These are phyloP conservation scores for Leiothrix lutea DNA, from an alignment of 2,113 vertebrate species.

Conservation along the genomic window DNA sequence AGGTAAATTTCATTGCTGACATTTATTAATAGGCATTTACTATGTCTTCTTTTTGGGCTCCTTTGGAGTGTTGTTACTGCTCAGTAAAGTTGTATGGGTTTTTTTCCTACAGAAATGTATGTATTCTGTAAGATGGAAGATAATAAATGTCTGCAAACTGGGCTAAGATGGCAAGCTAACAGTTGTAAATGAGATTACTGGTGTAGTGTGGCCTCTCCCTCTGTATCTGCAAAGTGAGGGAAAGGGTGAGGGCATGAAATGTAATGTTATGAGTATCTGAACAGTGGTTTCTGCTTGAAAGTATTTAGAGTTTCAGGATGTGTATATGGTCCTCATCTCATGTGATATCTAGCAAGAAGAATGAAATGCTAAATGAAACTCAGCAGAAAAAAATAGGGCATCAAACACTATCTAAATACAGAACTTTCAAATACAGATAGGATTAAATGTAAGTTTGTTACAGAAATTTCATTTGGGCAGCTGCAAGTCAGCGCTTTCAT, in stretches of 20 bases:
- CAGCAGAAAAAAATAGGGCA: neutral
- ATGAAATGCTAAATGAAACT: conserved; percentile 12
- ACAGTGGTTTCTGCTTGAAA: neutral
- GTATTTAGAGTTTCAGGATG: neutral
- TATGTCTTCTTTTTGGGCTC: neutral
- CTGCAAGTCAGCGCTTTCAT: neutral
- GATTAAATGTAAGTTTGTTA: conserved; percentile 9
- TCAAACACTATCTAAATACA: neutral
- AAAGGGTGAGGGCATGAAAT: neutral
- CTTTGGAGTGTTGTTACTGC: neutral
- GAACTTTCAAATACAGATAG: neutral
- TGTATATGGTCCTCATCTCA: neutral
- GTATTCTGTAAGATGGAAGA: neutral
- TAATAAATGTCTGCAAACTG: neutral
- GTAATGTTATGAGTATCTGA: neutral
- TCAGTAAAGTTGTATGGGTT: neutral
- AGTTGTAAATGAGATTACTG: conserved; percentile 6
- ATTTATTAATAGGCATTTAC: neutral
- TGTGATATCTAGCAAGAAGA: neutral
- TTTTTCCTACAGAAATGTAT: neutral
- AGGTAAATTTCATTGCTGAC: neutral
- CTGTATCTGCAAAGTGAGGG: conserved; percentile 1
- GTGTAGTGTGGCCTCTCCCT: neutral
- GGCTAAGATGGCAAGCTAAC: neutral
- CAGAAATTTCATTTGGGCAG: neutral